Evolutionary conservation across 2,797 vertebrate genomes (phyloP), one percentile per base, ranked within the genome.

Genomic region (Pangasius djambal): DNA sequence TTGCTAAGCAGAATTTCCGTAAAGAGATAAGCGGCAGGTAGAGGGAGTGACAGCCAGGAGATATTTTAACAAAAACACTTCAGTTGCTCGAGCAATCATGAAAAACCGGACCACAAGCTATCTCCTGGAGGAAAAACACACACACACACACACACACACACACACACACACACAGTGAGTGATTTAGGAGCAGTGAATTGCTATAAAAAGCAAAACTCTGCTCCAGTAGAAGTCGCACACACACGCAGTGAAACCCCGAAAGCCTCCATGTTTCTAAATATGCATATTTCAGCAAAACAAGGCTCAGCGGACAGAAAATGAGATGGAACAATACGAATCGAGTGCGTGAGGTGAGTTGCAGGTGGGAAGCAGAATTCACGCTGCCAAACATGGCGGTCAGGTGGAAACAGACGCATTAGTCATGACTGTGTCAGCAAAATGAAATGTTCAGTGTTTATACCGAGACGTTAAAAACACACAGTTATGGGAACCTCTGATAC

Each of bases 31-130:
- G 67, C 50, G 44, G 3, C 48, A 40, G 70, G 65, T 84, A 40
- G 83, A 93, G 92, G 92, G 91, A 92, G 87, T 91, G 87, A 90
- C 81, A 59, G 84, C 89, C 50, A 22, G 69, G 91, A 84, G 70
- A 75, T 79, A 48, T 90, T 92, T 91, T 88, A 90, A 93, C 92
- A 0, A 95, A 95, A 95, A 92, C 93, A 94, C 94, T 86, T 85
- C 72, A 16, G 88, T 84, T 86, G 70, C 86, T 89, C 87, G n/a
- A 85, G 75, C 83, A 85, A 81, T 95, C 95, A 95, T 20, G 83
- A 69, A 50, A 31, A 67, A 67, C 1, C 4, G 9, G 7, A 52
- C 25, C 37, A 18, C 37, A 4, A 83, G 34, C 37, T 83, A 16
- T 18, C 48, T 78, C 50, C 15, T 28, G 74, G 44, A 12, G 12